Evolutionary conservation across 2,113 vertebrate genomes (phyloP).

Genomic region (Xiphophorus hellerii): DNA sequence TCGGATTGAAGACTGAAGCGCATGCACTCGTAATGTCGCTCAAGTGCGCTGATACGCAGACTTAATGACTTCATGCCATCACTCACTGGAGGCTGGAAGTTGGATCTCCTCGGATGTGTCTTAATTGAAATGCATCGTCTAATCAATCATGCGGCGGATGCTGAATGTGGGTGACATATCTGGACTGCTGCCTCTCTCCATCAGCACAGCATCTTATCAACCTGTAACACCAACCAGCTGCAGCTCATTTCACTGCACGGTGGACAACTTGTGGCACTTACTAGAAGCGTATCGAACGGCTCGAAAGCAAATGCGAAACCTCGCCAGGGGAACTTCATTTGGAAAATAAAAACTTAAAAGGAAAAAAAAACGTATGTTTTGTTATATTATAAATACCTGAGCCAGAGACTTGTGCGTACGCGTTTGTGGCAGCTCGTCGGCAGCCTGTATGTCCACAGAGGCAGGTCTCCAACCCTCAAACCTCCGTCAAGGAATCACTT

Average conservation of each 20-base stretch:
- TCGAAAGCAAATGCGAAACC: not conserved
- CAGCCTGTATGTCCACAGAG: constrained; percentile 51
- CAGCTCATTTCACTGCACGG: not conserved
- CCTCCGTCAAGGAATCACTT: constrained; percentile 68
- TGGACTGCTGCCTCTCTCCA: constrained; percentile 20
- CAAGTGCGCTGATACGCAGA: constrained; percentile 40
- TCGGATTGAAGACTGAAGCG: constrained; percentile 23
- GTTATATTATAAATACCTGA: constrained; percentile 58
- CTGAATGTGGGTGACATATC: constrained; percentile 26
- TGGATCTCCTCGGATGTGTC: constrained; percentile 28
- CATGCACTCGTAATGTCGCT: constrained; percentile 19
- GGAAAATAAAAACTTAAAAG: constrained; percentile 26
- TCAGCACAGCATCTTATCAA: constrained; percentile 47
- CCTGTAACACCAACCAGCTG: constrained; percentile 66
- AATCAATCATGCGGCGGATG: constrained; percentile 30
- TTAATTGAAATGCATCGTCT: constrained; percentile 42
- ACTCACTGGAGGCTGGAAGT: constrained; percentile 26
- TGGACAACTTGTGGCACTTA: constrained; percentile 6
- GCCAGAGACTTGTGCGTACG: constrained; percentile 60
- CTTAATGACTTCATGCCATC: constrained; percentile 54
- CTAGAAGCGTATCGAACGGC: not conserved
- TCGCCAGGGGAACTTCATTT: constrained; percentile 53
- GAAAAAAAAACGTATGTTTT: not conserved
- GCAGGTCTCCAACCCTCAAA: constrained; percentile 69
- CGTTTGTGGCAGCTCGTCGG: constrained; percentile 43